Percentiles rank a stretch among this genome's conserved stretches.
Conservation (phyloP, 2,888 invertebrate genomes). For the Cetonia aurata region DNA sequence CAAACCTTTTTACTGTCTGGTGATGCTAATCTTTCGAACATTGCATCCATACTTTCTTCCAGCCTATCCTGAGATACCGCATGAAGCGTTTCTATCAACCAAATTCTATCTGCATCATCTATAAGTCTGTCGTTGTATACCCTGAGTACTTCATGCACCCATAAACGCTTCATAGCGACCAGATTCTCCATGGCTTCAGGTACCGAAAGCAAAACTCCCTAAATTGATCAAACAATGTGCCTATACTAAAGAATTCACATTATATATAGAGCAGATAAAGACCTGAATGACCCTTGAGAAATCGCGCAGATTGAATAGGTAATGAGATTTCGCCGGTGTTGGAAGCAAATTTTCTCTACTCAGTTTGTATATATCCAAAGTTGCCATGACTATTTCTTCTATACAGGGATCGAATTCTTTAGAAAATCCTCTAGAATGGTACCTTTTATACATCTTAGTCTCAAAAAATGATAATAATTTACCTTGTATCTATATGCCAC, state of each 20-base stretch:
- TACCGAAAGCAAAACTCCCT: conserved; percentile 92
- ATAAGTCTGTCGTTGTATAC: conserved; percentile 94
- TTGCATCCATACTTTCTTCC: conserved; percentile 75
- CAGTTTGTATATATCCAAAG: conserved; percentile 87
- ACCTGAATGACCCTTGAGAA: conserved; percentile 93
- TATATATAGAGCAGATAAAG: neutral
- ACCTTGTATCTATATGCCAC: conserved; percentile 97
- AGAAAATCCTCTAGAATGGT: conserved; percentile 83
- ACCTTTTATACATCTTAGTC: neutral
- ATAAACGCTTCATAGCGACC: conserved; percentile 88
- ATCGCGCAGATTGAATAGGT: conserved; percentile 94
- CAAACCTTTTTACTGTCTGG: conserved; percentile 50
- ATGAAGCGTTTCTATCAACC: conserved; percentile 82
- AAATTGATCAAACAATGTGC: conserved; percentile 48
- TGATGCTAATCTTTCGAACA: conserved; percentile 78
- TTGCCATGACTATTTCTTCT: conserved; percentile 87
- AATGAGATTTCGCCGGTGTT: conserved; percentile 94
- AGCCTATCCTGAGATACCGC: conserved; percentile 72
- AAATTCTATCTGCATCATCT: conserved; percentile 84
- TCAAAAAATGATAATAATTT: neutral
- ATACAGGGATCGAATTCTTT: conserved; percentile 95
- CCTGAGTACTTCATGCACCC: conserved; percentile 94
- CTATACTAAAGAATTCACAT: neutral
- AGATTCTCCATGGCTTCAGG: conserved; percentile 92
- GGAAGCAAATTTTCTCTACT: conserved; percentile 87